phyloP scores from a whole-genome alignment of 2,888 invertebrate species.

The Amphiduros pacificus region DNA sequence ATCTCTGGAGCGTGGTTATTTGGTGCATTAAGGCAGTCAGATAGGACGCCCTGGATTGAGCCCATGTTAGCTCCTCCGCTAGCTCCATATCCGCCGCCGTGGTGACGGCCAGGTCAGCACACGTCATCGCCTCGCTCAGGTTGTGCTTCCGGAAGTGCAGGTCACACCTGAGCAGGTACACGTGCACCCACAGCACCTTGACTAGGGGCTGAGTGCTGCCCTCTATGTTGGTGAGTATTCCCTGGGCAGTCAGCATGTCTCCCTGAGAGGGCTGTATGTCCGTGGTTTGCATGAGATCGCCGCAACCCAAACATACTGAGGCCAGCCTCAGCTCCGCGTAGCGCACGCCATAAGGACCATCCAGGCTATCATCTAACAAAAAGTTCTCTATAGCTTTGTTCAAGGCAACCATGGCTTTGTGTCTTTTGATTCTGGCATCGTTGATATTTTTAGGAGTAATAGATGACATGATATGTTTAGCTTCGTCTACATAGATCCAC shows the following conservation, averaged over 20 bases:
- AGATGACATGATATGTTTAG: background rate
- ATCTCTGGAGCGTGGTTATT: too few species aligned
- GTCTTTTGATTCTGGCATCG: background rate
- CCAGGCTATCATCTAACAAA: background rate
- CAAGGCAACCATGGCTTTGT: background rate
- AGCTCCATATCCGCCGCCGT: too few species aligned
- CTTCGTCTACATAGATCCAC: slow-evolving; percentile 8
- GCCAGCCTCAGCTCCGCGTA: slow-evolving; percentile 1
- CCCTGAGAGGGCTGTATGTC: background rate
- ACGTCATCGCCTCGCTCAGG: background rate
- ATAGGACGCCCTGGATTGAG: too few species aligned
- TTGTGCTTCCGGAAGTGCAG: background rate
- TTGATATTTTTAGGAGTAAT: background rate
- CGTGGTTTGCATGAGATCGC: background rate
- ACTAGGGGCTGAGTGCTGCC: background rate
- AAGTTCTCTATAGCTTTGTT: background rate
- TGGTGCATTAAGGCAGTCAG: too few species aligned
- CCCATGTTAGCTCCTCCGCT: too few species aligned
- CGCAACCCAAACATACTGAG: background rate
- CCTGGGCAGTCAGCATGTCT: background rate
- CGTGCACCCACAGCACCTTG: background rate
- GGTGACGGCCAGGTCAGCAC: background rate
- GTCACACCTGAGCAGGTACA: slow-evolving; percentile 1
- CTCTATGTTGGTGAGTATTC: background rate
- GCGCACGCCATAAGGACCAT: slow-evolving; percentile 3